These are phyloP conservation scores for Dasyprocta punctata DNA, from an alignment of 2,113 vertebrate genomes.

Conservation along the genomic window DNA sequence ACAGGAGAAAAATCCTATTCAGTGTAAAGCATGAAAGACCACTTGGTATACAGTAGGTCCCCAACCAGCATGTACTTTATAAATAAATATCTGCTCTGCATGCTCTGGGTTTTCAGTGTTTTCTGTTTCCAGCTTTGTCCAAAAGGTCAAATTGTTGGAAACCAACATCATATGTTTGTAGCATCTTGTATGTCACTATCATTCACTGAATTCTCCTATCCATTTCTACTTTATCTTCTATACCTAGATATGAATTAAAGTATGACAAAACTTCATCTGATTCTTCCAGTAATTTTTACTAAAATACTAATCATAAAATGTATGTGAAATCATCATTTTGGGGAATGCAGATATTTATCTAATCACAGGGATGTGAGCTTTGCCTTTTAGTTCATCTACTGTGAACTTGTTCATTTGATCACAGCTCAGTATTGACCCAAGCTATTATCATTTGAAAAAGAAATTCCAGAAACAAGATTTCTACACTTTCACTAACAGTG, in stretches of 20 bases:
- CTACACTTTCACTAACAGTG: neutral
- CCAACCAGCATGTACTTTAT: neutral
- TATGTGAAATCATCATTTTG: neutral
- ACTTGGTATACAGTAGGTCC: neutral
- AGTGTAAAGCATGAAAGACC: neutral
- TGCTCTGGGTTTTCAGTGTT: neutral
- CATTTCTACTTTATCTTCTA: neutral
- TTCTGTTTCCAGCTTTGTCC: neutral
- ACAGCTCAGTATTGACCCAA: neutral
- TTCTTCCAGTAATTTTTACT: conserved; percentile 10
- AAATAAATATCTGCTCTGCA: neutral
- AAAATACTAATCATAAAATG: neutral
- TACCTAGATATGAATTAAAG: neutral
- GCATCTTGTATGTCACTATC: neutral
- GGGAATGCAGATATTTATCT: neutral
- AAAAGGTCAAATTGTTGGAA: neutral
- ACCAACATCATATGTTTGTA: neutral
- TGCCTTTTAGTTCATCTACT: neutral
- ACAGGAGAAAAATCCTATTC: neutral
- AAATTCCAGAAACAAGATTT: neutral
- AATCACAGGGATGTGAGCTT: conserved; percentile 18
- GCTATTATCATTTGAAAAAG: neutral
- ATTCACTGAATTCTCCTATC: neutral
- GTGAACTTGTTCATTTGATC: neutral
- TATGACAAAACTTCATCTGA: neutral